Conservation (phyloP, 1,140 invertebrate genomes). For the Drosophila nikananu region DNA sequence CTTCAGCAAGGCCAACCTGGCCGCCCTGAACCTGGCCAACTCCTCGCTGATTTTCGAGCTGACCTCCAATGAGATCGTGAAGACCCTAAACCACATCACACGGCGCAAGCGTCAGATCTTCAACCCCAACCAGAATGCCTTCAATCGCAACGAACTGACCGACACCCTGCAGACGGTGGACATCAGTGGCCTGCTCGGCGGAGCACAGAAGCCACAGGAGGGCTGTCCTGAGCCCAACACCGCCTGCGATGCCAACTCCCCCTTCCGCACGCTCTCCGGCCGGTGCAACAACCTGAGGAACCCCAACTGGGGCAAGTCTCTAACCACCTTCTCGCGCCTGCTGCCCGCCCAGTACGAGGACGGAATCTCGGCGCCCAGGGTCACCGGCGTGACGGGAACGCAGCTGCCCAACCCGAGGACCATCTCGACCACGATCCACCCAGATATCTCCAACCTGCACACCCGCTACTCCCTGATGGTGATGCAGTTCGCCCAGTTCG, state of each 20-base stretch:
- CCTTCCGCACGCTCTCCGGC: constrained; percentile 93
- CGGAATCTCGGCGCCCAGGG: constrained; percentile 92
- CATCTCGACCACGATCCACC: constrained; percentile 94
- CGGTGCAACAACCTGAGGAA: constrained; percentile 96
- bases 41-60: constrained; percentile 95
- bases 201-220: constrained; percentile 71
- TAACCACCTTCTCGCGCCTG: constrained; percentile 94
- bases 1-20: constrained; percentile 94
- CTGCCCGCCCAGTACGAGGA: constrained; percentile 95
- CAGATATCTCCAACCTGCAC: constrained; percentile 94
- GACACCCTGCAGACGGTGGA: constrained; percentile 92
- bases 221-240: constrained; percentile 88
- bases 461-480: constrained; percentile 95
- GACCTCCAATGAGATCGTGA: constrained; percentile 93
- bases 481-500: constrained; percentile 97
- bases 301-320: constrained; percentile 93
- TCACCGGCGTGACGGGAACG: constrained; percentile 90
- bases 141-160: constrained; percentile 89
- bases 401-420: constrained; percentile 92
- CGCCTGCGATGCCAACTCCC: constrained; percentile 91
- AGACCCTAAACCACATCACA: constrained; percentile 87
- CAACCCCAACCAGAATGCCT: constrained; percentile 89
- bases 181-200: constrained; percentile 87
- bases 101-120: constrained; percentile 91
- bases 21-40: constrained; percentile 93